Base-by-base conservation (phyloP, 2,888 invertebrate genomes). In the Adelphocoris suturalis region DNA sequence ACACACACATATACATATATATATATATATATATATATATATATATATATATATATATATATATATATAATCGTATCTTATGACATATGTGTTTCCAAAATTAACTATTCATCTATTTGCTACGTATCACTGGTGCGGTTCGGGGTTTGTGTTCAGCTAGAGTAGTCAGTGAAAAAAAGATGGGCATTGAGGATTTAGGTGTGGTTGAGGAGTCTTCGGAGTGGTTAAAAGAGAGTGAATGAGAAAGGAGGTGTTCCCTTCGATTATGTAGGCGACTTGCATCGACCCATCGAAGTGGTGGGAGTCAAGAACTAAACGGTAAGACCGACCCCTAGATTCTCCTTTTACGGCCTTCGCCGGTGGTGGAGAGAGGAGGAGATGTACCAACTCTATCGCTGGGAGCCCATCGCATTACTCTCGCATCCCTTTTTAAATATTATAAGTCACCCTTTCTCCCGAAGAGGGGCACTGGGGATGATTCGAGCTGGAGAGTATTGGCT, bases 221-320 rank as follows among this genome's bases (percentile, higher is more conserved):
- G 37, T 37, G 37, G 37, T 7, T n/a, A n/a, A 37, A 12, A 12
- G 19, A 27, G 2, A 28, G 23, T 5, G 75, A 75, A n/a, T 4
- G n/a, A 78, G 14, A 80, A 37, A 46, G 11, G 11, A 27, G 23
- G 48, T 52, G 48, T 4, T 48, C 81, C 37, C 81, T 16, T 48
- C 48, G 81, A 81, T 81, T 81, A 81, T 48, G 48, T 81, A 81
- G 48, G 48, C 81, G 46, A 81, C 81, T 81, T 81, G 81, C 19
- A 82, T 82, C 82, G 82, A 82, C 82, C 82, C 55, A 48, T 68
- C 68, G 68, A 68, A 12, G 11, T 23, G 27, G 23, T 13, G 23
- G 14, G 52, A 16, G 55, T 14, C n/a, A n/a, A 52, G 46, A 12
- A 19, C 82, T 82, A 82, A 82, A 52, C 47, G 82, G 82, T 23